Conservation (phyloP, 2,888 invertebrate genomes). For the Conus canariensis region DNA sequence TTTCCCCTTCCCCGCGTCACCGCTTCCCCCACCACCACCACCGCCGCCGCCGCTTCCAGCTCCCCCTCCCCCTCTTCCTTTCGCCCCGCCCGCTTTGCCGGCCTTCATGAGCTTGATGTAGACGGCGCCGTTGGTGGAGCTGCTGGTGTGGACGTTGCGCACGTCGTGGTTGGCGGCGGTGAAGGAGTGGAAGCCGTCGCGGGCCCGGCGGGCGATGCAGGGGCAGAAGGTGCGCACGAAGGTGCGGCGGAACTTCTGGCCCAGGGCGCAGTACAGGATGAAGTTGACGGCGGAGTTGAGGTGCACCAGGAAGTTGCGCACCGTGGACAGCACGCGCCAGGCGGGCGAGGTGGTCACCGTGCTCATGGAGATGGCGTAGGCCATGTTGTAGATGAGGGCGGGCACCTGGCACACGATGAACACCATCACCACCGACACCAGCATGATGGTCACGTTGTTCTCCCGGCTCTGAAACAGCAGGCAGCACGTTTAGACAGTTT, state of each 20-base stretch:
- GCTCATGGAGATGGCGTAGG: constrained; percentile 84
- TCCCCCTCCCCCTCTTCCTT: neutral
- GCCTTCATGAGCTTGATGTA: constrained; percentile 56
- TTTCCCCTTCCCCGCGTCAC: neutral
- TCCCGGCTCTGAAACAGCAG: constrained; percentile 87
- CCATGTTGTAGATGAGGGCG: constrained; percentile 83
- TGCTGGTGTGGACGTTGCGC: constrained; percentile 54
- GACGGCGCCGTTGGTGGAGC: constrained; percentile 55
- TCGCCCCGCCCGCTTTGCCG: constrained; percentile 24
- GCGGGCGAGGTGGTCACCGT: constrained; percentile 81
- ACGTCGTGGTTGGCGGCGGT: constrained; percentile 59
- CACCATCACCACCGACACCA: constrained; percentile 94
- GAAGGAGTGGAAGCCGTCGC: constrained; percentile 67
- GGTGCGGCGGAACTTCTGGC: constrained; percentile 90
- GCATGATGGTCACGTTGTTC: constrained; percentile 96
- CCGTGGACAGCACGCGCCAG: constrained; percentile 72
- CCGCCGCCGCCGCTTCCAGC: neutral
- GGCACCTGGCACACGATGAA: constrained; percentile 94
- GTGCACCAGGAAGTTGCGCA: constrained; percentile 91
- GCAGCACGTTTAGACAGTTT: neutral
- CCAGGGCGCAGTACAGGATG: constrained; percentile 96
- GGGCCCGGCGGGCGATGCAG: constrained; percentile 52
- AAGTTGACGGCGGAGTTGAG: constrained; percentile 99
- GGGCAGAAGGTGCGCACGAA: constrained; percentile 74
- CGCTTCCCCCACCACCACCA: neutral